Percentiles rank a stretch among this genome's conserved stretches.
These are phyloP conservation scores for Gorsachius magnificus DNA, from an alignment of 2,797 vertebrate species.

Conservation along the genomic window DNA sequence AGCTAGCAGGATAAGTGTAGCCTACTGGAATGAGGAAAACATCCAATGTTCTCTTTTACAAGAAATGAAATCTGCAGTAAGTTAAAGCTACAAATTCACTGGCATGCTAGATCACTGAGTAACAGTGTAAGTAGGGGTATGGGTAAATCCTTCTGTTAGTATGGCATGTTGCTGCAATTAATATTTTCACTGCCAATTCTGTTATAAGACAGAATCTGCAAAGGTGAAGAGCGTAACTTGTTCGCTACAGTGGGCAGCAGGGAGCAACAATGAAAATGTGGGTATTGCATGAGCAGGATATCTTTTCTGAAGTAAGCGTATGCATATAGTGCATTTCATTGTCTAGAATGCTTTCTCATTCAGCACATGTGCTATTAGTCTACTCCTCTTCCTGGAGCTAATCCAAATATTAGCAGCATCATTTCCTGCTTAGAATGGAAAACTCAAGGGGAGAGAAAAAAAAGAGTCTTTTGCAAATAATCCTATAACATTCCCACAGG, in stretches of 20 bases:
- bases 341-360: background rate
- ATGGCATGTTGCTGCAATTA: background rate
- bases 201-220: background rate
- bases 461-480: background rate
- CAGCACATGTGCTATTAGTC: background rate
- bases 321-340: background rate
- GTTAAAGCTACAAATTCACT: background rate
- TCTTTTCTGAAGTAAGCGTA: background rate
- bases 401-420: background rate
- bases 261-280: background rate
- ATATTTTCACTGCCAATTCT: background rate
- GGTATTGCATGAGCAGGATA: background rate
- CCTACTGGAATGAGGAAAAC: background rate
- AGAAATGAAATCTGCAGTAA: background rate
- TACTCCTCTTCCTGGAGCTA: background rate
- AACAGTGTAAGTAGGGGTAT: background rate
- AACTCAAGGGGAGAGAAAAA: background rate
- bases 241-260: background rate
- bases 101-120: background rate
- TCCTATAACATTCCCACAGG: background rate
- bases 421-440: background rate
- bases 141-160: background rate
- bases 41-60: background rate
- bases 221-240: background rate
- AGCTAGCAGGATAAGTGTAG: background rate